Evolutionary conservation across 92 coral and sea anemone genomes (phyloP), one percentile per base, ranked within the genome.

Genomic region (Phenganax subtilis): DNA sequence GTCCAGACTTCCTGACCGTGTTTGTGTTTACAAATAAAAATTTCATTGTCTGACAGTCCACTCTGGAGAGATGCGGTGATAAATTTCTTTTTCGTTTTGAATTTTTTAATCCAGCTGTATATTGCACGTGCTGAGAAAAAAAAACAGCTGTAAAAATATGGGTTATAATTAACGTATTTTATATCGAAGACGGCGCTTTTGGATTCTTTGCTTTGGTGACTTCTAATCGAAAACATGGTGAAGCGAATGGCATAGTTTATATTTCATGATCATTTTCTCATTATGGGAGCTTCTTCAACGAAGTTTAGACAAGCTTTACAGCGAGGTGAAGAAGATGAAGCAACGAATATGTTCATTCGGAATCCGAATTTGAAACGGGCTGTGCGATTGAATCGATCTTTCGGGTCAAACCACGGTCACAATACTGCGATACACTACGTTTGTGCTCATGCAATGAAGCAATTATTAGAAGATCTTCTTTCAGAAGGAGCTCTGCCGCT

Each of bases 261-360:
- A 37, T 1, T 37, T 37, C 47, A 37, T 37, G 47, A 37, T 37
- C 47, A 37, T 37, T 29, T 53, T 25, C 14, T 37, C 80, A 69
- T 71, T 8, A 94, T 96, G 99, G 99, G 99, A 29, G 89, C 91
- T 60, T 83, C 94, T 8, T 85, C 99, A 12, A 88, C 99, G 17
- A 96, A 96, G 78, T 90, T 96, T 63, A 96, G 97, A 27, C 91
- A 96, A 86, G 97, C 99, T 6, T 83, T 96, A 12, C 99, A 96
- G 63, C 93, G 92, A 12, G 99, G 99, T 52, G 99, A 96, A 84
- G 96, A 91, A 68, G 93, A 90, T 29, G 99, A 92, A 54, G 99
- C 99, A 10, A 92, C 92, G 97, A 89, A 96, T 67, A 81, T 96
- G 53, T 96, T 90, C 73, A 87, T 96, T 12, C 88, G 89, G 77